phyloP scores from a whole-genome alignment of 2,888 invertebrate genomes.

The Polymixis lichenea region DNA sequence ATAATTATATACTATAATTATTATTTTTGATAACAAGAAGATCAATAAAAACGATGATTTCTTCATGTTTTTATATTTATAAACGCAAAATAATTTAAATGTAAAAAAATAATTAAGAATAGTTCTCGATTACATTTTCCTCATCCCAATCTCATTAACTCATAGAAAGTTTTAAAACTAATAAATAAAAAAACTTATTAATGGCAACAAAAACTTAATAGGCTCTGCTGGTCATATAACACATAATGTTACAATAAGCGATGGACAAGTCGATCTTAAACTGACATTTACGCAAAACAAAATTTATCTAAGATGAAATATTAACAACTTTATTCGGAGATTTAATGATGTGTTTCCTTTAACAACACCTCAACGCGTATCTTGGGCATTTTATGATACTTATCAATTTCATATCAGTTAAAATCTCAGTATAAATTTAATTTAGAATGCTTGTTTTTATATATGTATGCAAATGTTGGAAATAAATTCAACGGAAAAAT shows the following conservation, averaged over 20 bases:
- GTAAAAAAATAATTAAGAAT: background rate
- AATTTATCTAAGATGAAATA: conserved; percentile 73
- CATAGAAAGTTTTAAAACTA: conserved; percentile 27
- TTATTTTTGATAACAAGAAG: background rate
- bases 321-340: conserved; percentile 76
- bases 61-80: background rate
- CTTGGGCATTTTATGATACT: conserved; percentile 74
- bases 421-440: conserved; percentile 72
- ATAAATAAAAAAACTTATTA: conserved; percentile 47
- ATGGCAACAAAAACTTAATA: conserved; percentile 37
- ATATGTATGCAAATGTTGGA: conserved; percentile 73
- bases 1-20: background rate
- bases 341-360: conserved; percentile 78
- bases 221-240: conserved; percentile 25
- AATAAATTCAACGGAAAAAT: conserved; percentile 68
- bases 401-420: conserved; percentile 74
- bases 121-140: conserved; percentile 1
- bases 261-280: conserved; percentile 52
- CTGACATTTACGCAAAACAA: conserved; percentile 75
- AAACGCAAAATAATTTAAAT: background rate
- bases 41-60: background rate
- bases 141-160: conserved; percentile 27
- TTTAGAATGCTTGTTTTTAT: conserved; percentile 71
- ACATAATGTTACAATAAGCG: conserved; percentile 35
- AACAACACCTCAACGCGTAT: conserved; percentile 71